phyloP scores from a whole-genome alignment of 2,888 invertebrate genomes.

The Pterobdella sp. region DNA sequence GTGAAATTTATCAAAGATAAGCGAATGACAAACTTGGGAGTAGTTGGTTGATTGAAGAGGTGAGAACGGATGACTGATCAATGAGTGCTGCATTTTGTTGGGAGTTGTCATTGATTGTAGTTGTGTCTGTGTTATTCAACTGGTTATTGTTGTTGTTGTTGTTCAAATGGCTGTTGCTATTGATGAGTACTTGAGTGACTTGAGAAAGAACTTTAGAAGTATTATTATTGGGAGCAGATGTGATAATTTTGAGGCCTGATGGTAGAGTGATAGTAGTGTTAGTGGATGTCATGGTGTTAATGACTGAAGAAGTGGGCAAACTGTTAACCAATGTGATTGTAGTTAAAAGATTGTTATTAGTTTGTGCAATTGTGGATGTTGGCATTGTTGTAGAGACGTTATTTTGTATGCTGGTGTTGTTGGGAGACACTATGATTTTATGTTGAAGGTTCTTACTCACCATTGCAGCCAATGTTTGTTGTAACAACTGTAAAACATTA shows the following conservation, averaged over 20 bases:
- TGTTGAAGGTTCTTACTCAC: conserved; percentile 16
- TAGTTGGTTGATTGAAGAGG: conserved; percentile 11
- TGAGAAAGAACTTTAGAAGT: conserved; percentile 23
- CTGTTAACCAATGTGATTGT: neutral
- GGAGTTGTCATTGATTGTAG: neutral
- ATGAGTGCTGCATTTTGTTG: neutral
- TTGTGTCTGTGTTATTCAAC: too few relatives aligned
- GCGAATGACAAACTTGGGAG: neutral
- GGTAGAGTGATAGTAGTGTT: neutral
- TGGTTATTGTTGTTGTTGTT: neutral
- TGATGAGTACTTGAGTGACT: conserved; percentile 16
- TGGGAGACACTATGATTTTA: neutral
- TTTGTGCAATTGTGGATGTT: neutral
- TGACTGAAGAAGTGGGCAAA: neutral
- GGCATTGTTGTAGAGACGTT: neutral
- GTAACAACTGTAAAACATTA: conserved; percentile 25
- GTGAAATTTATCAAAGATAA: neutral
- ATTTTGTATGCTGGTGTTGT: neutral
- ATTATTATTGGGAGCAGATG: neutral
- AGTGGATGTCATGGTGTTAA: neutral
- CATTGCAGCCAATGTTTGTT: conserved; percentile 25
- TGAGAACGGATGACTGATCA: conserved; percentile 1
- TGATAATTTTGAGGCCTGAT: neutral
- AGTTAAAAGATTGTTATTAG: neutral
- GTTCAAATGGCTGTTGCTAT: neutral